A percentile compares a stretch with the other conserved stretches of the same genome.
Conservation (phyloP, 1,140 invertebrate species). For the Apis mellifera region Amel_HAv3.1 CM009934.2:9644501-9645000, state of each 20-base stretch:
- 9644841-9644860: constrained; percentile 22
- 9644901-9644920: constrained; percentile 58
- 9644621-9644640: not conserved
- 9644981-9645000: constrained; percentile 62
- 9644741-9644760: too few species aligned
- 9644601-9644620: not conserved
- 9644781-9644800: not conserved
- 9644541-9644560: not conserved
- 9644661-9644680: not conserved
- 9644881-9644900: constrained; percentile 66
- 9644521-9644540: not conserved
- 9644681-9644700: constrained; percentile 20
- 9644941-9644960: constrained; percentile 52
- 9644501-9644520: not conserved
- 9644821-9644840: not conserved
- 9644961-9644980: constrained; percentile 61
- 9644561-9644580: not conserved
- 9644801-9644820: constrained; percentile 13
- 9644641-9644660: not conserved
- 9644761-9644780: not conserved
- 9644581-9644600: not conserved
- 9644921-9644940: constrained; percentile 50
- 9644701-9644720: constrained; percentile 15
- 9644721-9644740: not conserved
- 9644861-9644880: constrained; percentile 24